Evolutionary conservation across 2,888 invertebrate species (phyloP).

Genomic region (Tiphia femorata): DNA sequence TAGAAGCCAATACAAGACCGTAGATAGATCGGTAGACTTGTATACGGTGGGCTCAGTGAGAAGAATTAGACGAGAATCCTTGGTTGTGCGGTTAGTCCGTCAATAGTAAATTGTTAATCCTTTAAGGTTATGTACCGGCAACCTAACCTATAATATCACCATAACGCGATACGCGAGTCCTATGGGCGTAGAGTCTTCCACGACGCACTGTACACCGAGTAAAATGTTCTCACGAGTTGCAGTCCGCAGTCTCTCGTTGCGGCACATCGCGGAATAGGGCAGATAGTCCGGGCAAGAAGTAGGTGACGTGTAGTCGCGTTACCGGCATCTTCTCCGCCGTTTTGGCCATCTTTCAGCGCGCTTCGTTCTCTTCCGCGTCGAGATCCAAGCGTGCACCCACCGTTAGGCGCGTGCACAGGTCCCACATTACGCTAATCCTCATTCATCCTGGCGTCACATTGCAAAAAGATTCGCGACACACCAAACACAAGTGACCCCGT

Average conservation of each 20-base stretch:
- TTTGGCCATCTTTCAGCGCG: slow-evolving; percentile 33
- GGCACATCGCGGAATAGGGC: slow-evolving; percentile 18
- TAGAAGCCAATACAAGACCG: slow-evolving; percentile 28
- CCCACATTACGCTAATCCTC: slow-evolving; percentile 48
- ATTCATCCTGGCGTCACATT: slow-evolving; percentile 55
- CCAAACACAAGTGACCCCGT: slow-evolving; percentile 37
- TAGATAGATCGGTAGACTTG: no score
- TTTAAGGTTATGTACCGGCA: slow-evolving; percentile 65
- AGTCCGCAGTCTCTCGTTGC: slow-evolving; percentile 15
- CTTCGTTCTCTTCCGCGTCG: slow-evolving; percentile 21
- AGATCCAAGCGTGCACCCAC: slow-evolving; percentile 39
- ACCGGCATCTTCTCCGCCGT: slow-evolving; percentile 54
- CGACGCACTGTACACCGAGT: slow-evolving; percentile 20
- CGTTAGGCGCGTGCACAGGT: slow-evolving; percentile 42
- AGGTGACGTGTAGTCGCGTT: slow-evolving; percentile 43
- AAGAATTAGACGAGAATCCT: not conserved
- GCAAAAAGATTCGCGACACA: slow-evolving; percentile 44
- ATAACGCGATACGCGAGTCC: slow-evolving; percentile 42
- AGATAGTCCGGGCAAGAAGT: slow-evolving; percentile 28
- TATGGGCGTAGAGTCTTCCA: slow-evolving; percentile 9
- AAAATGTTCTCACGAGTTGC: slow-evolving; percentile 21
- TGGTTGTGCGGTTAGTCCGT: no score
- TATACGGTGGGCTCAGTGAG: not conserved
- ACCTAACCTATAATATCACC: slow-evolving; percentile 61
- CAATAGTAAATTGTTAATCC: no score